A percentile compares a stretch with the other conserved stretches of the same genome.
phyloP scores from a whole-genome alignment of 2,113 vertebrate genomes.

The Ardeotis arabs region DNA sequence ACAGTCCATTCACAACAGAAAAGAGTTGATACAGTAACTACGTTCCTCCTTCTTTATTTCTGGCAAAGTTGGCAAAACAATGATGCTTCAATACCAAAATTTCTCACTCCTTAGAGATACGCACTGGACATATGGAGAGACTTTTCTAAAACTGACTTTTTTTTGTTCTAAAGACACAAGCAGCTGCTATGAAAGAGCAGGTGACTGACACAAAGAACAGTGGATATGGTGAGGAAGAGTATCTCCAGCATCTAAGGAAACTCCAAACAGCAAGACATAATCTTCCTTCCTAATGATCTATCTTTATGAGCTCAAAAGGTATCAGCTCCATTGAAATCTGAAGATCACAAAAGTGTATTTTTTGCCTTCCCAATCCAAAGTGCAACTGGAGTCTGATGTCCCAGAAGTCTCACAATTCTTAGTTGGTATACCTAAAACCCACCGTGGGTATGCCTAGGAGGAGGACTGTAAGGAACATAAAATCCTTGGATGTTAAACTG shows the following conservation, averaged over 20 bases:
- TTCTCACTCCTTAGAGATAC: background rate
- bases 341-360: background rate
- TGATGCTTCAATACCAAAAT: background rate
- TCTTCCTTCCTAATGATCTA: background rate
- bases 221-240: background rate
- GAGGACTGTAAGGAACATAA: background rate
- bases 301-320: background rate
- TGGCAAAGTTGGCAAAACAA: background rate
- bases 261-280: background rate
- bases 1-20: background rate
- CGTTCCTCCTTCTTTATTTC: background rate
- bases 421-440: background rate
- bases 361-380: background rate
- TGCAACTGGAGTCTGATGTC: background rate
- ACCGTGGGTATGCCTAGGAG: background rate
- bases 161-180: background rate
- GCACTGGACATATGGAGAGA: background rate
- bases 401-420: background rate
- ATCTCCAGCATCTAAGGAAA: background rate
- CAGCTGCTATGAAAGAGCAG: conserved; percentile 15
- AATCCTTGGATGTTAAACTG: background rate
- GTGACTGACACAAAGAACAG: background rate
- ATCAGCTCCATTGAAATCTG: background rate
- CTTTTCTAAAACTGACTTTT: background rate
- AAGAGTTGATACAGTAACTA: background rate